phyloP scores from a whole-genome alignment of 2,797 vertebrate species.

The Coccyzus lansbergi region DNA sequence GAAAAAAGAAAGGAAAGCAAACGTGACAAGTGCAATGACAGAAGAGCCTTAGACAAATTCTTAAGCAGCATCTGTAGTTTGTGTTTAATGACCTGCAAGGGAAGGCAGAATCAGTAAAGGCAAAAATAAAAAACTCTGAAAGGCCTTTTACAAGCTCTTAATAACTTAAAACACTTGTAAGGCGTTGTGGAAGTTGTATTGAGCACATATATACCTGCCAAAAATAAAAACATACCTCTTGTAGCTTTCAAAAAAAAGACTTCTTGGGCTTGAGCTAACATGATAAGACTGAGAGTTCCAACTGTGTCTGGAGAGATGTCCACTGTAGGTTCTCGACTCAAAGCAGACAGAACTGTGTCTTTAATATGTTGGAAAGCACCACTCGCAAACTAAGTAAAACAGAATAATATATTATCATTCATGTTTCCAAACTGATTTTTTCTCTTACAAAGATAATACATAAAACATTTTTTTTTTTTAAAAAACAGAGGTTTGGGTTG shows the following conservation, averaged over 20 bases:
- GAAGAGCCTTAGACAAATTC: neutral
- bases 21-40: neutral
- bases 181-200: neutral
- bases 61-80: neutral
- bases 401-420: neutral
- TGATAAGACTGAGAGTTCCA: slow-evolving; percentile 93
- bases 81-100: neutral
- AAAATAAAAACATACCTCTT: slow-evolving; percentile 82
- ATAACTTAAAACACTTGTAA: neutral
- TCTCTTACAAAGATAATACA: neutral
- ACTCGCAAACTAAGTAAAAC: slow-evolving; percentile 87
- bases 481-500: neutral
- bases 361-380: slow-evolving; percentile 97
- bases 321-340: slow-evolving; percentile 95
- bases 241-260: slow-evolving; percentile 98
- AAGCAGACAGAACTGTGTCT: slow-evolving; percentile 93
- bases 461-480: fast-evolving
- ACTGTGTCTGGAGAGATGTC: slow-evolving; percentile 97
- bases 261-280: slow-evolving; percentile 98
- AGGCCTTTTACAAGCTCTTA: neutral
- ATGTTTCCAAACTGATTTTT: neutral
- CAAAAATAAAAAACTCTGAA: neutral
- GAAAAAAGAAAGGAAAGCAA: neutral
- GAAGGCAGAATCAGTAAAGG: neutral
- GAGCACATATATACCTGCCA: neutral